Evolutionary conservation across 2,113 vertebrate genomes (phyloP).

Genomic region (Pterophyllum scalare): DNA sequence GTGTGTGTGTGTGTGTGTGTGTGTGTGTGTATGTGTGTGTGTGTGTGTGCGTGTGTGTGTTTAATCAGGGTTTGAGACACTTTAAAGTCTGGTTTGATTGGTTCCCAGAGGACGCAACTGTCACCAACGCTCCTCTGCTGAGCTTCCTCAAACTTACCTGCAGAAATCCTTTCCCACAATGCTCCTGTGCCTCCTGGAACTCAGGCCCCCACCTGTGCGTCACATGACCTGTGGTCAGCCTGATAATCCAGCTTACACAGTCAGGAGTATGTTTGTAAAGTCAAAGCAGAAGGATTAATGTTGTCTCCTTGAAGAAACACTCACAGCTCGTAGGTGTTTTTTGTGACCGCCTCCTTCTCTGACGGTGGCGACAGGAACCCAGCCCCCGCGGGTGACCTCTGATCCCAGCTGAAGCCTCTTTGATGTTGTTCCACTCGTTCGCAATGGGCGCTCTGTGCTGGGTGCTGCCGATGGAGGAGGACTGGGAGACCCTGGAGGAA

Average conservation of each 20-base stretch:
- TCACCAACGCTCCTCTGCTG: neutral
- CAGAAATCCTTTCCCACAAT: conserved; percentile 45
- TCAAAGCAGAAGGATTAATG: conserved; percentile 38
- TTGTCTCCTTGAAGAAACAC: neutral
- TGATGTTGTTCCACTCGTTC: neutral
- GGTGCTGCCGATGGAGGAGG: conserved; percentile 67
- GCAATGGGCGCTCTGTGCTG: conserved; percentile 69
- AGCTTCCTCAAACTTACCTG: conserved; percentile 11
- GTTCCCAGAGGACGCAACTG: neutral
- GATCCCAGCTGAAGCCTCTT: neutral
- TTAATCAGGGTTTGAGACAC: neutral
- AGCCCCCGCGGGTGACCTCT: conserved; percentile 26
- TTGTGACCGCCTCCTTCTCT: neutral
- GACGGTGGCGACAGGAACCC: neutral
- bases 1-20: too few relatives aligned
- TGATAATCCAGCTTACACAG: conserved; percentile 59
- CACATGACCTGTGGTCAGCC: conserved; percentile 44
- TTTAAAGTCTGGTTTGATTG: neutral
- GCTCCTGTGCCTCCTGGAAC: conserved; percentile 14
- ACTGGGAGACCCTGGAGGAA: conserved; percentile 46
- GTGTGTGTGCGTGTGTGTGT: too few relatives aligned
- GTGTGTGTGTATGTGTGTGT: too few relatives aligned
- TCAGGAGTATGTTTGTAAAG: conserved; percentile 4
- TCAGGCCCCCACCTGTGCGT: neutral
- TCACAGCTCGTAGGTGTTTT: conserved; percentile 20